Evolutionary conservation across 2,113 vertebrate species (phyloP).

Genomic region (Dicaeum eximium): DNA sequence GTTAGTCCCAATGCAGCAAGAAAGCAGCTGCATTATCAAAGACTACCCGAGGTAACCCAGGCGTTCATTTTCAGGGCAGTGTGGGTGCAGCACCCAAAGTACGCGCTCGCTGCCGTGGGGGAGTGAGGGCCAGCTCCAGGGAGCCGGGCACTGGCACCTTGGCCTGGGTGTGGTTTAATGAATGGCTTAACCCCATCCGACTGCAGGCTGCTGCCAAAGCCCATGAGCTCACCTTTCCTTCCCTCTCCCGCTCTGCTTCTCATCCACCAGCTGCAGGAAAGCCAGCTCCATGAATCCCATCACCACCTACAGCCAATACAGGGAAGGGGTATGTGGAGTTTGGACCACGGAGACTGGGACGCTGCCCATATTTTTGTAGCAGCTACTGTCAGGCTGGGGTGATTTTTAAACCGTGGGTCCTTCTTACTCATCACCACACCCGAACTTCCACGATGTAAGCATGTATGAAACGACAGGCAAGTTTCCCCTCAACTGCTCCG

Average conservation of each 20-base stretch:
- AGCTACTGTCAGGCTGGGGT: not conserved
- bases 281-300: not conserved
- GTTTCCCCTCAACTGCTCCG: not conserved
- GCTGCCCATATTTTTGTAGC: not conserved
- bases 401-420: not conserved
- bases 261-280: not conserved
- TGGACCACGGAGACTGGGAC: not conserved
- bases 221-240: not conserved
- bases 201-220: not conserved
- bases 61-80: accelerated
- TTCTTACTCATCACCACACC: not conserved
- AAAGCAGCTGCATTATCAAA: not conserved
- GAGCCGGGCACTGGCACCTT: not conserved
- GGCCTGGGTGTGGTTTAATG: not conserved
- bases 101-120: accelerated
- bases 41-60: not conserved
- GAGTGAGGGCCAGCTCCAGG: not conserved
- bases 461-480: accelerated
- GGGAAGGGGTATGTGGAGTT: not conserved
- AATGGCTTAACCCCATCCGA: not conserved
- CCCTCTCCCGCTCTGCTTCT: not conserved
- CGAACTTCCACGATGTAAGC: not conserved
- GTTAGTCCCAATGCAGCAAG: not conserved
- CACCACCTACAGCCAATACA: not conserved
- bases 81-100: accelerated